Conservation (phyloP, 2,797 vertebrate species). For the Eulemur albifrons region DNA sequence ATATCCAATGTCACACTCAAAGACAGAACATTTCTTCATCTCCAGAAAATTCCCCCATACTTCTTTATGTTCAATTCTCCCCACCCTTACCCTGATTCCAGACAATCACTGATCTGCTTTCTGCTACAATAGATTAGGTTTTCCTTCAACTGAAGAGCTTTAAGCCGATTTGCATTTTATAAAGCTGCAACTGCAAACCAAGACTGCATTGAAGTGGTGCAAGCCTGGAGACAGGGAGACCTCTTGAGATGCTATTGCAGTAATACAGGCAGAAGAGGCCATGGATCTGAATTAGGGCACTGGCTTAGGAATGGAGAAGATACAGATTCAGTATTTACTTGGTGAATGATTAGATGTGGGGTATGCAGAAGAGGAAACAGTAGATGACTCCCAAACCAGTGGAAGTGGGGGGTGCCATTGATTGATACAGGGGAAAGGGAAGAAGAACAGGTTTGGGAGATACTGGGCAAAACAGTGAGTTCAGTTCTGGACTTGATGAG, state of each 20-base stretch:
- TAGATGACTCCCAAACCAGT: not conserved
- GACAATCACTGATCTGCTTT: not conserved
- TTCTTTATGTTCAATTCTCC: not conserved
- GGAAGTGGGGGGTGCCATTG: not conserved
- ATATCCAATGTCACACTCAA: not conserved
- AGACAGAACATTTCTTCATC: not conserved
- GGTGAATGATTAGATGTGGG: not conserved
- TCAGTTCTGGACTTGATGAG: not conserved
- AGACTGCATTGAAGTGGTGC: not conserved
- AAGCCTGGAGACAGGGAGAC: not conserved
- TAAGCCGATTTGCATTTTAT: not conserved
- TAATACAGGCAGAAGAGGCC: not conserved
- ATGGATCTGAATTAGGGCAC: not conserved
- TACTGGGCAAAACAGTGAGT: not conserved
- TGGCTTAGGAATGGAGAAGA: not conserved
- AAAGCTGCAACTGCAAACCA: not conserved
- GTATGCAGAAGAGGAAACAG: not conserved
- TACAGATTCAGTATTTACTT: not conserved
- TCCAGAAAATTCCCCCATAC: not conserved
- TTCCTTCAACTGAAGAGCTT: not conserved
- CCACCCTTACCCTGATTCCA: too few relatives aligned
- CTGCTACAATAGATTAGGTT: not conserved
- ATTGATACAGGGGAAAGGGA: not conserved
- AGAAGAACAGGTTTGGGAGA: not conserved
- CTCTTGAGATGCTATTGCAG: not conserved